Evolutionary conservation across 2,888 invertebrate genomes (phyloP), one percentile per base, ranked within the genome.

Genomic region (Strigamia maritima): DNA sequence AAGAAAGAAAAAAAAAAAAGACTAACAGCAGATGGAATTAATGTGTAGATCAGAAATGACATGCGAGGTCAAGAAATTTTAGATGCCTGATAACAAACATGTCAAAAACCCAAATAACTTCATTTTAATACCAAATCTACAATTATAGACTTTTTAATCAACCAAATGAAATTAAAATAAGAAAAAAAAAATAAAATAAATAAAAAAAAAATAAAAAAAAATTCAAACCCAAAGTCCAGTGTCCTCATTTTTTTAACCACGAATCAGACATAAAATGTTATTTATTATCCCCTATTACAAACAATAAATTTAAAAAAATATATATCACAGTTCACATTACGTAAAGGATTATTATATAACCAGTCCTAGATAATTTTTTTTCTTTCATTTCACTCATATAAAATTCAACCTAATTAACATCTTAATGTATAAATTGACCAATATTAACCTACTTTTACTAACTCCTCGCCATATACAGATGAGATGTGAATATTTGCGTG

Each of bases 51-150:
- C 60, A 60, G 22, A 60, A 60, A 60, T 60, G 60, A 60, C 22
- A 60, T 60, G 60, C 60, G 60, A 60, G 60, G 60, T 60, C 60
- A 60, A 60, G 60, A 60, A 60, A 60, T 60, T 60, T 60, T 24
- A 60, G 60, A 60, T 60, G 60, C 24, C 60, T 22, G 60, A 60
- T 60, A 60, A 60, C 60, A 60, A 60, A 60, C 60, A 60, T 60
- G 60, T 60, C 60, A 60, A 60, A n/a, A 44, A 60, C 60, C 60
- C 60, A 60, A 60, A 60, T 60, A 19, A 60, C 60, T 60, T 60
- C 60, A 60, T 60, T 60, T 60, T 60, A 60, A 19, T 60, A 24
- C 60, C 60, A 60, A 60, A 60, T 60, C 2, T 60, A 19, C 22
- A 19, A 60, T 60, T 60, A 14, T 24, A 60, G 60, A 12, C 60